Evolutionary conservation across 2,888 invertebrate genomes (phyloP), one percentile per base, ranked within the genome.

Genomic region (Pyrochroa serraticornis): DNA sequence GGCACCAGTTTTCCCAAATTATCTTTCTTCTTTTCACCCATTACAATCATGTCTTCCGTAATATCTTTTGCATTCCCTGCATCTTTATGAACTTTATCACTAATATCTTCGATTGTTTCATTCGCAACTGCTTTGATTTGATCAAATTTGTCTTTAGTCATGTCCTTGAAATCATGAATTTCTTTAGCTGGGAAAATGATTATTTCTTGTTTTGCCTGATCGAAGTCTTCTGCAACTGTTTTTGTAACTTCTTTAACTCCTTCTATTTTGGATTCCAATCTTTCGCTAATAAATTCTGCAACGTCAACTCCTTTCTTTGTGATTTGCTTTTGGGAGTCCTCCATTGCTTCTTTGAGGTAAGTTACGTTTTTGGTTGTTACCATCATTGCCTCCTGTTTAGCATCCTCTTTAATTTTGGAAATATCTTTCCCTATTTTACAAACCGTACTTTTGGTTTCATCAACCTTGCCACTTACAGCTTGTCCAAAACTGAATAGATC

Each of bases 371-470:
- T 35, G 3, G 35, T 3, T 3, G 35, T 35, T 6, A 9, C 6
- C 35, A 3, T 10, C 6, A 35, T 9, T 10, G 8, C 9, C 10
- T 37, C 37, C 22, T 43, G 8, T 2, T 14, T 30, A 43, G 36
- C 36, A 22, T 34, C 31, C 3, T 54, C 47, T 42, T 54, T 53
- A 6, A 38, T 3, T 38, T 38, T 38, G 6, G 34, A 12, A 9
- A 9, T 30, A 9, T 30, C 42, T 1, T 38, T n/a, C n/a, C n/a
- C 45, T 14, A 31, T 13, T 33, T 44, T 36, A 13, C 38, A 9
- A 6, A 9, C 33, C n/a, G 13, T 9, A 3, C 43, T 48, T 37
- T 48, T 50, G 13, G 35, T 30, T 34, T 31, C 35, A 46, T 46
- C 35, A 33, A 43, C 7, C 2, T 43, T 35, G 3, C 35, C 7